These are phyloP conservation scores for Meliscaeva auricollis DNA, from an alignment of 2,888 invertebrate species.

Conservation along the genomic window DNA sequence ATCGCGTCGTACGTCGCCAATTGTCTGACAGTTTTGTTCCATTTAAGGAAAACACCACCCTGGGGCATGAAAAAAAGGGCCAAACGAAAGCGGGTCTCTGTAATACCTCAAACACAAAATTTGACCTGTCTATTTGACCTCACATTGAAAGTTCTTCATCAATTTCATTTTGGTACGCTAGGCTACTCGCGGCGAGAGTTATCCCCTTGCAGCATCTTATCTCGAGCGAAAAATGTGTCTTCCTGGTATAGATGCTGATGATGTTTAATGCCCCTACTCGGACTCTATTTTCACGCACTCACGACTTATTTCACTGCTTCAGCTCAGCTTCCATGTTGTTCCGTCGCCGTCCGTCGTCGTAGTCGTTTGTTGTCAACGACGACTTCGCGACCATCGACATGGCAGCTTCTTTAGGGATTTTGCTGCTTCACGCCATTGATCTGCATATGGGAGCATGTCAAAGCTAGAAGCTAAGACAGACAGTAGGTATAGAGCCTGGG, in stretches of 20 bases:
- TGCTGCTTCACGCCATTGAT: conserved; percentile 50
- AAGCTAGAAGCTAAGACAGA: conserved; percentile 40
- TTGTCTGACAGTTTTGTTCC: conserved; percentile 61
- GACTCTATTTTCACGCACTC: conserved; percentile 71
- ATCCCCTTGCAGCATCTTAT: conserved; percentile 33
- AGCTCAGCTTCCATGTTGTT: not conserved
- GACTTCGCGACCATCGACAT: conserved; percentile 39
- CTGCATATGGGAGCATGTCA: conserved; percentile 70
- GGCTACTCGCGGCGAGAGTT: conserved; percentile 9
- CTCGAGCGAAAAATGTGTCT: conserved; percentile 52
- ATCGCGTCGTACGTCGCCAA: conserved; percentile 59
- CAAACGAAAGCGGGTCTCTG: conserved; percentile 21
- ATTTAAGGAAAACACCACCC: conserved; percentile 46
- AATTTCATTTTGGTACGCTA: not conserved
- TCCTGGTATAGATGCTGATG: conserved; percentile 50
- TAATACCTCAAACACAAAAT: conserved; percentile 31
- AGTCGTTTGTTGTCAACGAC: too few species aligned
- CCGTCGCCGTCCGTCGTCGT: not conserved
- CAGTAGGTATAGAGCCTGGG: conserved; percentile 17
- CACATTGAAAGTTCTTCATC: conserved; percentile 41
- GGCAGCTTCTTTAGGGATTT: conserved; percentile 66
- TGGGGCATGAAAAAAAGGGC: conserved; percentile 19
- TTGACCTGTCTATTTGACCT: conserved; percentile 73
- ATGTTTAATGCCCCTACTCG: conserved; percentile 40
- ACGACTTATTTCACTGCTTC: conserved; percentile 62